Evolutionary conservation across 2,797 vertebrate genomes (phyloP), one percentile per base, ranked within the genome.

Genomic region (Onychomys leucogaster): DNA sequence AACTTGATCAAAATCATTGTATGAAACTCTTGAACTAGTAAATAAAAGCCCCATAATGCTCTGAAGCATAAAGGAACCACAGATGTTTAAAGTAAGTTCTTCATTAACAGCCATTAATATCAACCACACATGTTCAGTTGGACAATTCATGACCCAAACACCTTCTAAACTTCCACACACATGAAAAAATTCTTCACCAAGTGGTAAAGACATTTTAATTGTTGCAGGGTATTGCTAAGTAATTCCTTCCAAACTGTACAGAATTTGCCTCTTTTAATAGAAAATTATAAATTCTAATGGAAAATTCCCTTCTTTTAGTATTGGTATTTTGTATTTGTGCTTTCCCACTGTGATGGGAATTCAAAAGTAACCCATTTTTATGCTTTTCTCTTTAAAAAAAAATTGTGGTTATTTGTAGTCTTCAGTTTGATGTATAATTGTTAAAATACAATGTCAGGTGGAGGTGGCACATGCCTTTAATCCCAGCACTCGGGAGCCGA

Each of bases 161-260:
- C n/a, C 43, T 46, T 87, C 21, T 61, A 61, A 75, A 34, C 37
- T 73, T 49, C 16, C 41, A 71, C 27, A 52, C 32, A 87, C 8
- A 87, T 67, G 17, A 78, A 46, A 21, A 86, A 49, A 86, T 86
- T 65, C 25, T 87, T 25, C 16, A 52, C 69, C 46, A 91, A 93
- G 82, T 43, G 5, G 10, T 89, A 82, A 89, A 37, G 37, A 37
- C 49, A 71, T 84, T 88, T 77, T 89, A 82, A 84, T 80, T 96
- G 37, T 80, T 96, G 14, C 57, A 43, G 21, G 23, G 43, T 19
- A 52, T 67, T 71, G 46, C 13, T 86, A 80, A 91, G 69, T 91
- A 76, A 69, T 88, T 34, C 37, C 67, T 63, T 52, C 78, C 46
- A 46, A 89, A 94, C n/a, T 52, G 1, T 76, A 59, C 37, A 34